Evolutionary conservation across 2,888 invertebrate genomes (phyloP).

Genomic region (Chydorus sphaericus): DNA sequence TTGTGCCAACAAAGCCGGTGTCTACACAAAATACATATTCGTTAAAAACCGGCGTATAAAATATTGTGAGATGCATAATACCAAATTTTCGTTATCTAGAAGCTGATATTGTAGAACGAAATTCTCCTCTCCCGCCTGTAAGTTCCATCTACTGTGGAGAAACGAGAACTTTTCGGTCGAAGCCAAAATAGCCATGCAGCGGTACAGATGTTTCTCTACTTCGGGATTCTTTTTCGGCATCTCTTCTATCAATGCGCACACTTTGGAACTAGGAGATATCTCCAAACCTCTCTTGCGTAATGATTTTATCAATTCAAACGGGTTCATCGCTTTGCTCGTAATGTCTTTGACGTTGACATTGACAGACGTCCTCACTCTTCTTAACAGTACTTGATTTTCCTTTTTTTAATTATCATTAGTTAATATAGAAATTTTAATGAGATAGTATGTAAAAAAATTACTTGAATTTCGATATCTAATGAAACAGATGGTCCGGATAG

Average conservation of each 20-base stretch:
- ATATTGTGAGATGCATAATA: neutral
- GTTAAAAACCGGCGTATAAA: neutral
- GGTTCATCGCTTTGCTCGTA: conserved; percentile 6
- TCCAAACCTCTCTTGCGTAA: conserved; percentile 11
- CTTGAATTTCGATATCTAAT: conserved; percentile 12
- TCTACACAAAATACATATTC: neutral
- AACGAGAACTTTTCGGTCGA: conserved; percentile 9
- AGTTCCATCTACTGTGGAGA: conserved; percentile 11
- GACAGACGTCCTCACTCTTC: conserved; percentile 8
- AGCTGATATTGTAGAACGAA: conserved; percentile 13
- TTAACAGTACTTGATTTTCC: conserved; percentile 5
- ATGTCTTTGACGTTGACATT: conserved; percentile 6
- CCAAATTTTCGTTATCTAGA: conserved; percentile 5
- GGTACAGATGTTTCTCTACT: conserved; percentile 5
- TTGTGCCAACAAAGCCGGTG: conserved; percentile 1
- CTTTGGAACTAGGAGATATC: conserved; percentile 5
- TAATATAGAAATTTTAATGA: neutral
- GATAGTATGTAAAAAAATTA: neutral
- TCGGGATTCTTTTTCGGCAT: conserved; percentile 1
- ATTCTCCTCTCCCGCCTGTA: conserved; percentile 9
- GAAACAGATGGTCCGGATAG: conserved; percentile 11
- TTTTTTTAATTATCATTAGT: neutral
- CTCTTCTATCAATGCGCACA: conserved; percentile 11
- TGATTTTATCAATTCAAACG: conserved; percentile 12
- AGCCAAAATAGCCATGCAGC: conserved; percentile 10